A percentile compares a stretch with the other conserved stretches of the same genome.
phyloP scores from a whole-genome alignment of 2,888 invertebrate species.

The Drosophila helvetica region DNA sequence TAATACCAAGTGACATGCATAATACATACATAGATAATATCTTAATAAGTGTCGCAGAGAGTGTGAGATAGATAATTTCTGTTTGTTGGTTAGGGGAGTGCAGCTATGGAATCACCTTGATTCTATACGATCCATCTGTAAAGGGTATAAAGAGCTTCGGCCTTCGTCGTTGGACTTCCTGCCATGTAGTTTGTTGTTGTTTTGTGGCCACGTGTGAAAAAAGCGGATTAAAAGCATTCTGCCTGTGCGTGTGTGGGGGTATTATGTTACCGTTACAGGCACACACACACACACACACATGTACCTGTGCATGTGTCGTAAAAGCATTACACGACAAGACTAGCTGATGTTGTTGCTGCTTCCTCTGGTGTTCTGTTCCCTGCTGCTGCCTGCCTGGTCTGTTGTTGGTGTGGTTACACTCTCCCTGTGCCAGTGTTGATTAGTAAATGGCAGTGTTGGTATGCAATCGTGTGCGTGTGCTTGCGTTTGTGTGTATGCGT shows the following conservation, averaged over 20 bases:
- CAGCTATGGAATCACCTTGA: neutral
- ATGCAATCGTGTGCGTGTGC: conserved; percentile 25
- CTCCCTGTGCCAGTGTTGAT: conserved; percentile 66
- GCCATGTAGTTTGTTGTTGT: conserved; percentile 30
- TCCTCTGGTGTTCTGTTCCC: conserved; percentile 17
- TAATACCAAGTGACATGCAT: too few relatives aligned
- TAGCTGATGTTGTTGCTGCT: conserved; percentile 23
- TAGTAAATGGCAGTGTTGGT: conserved; percentile 63
- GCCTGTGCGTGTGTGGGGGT: conserved; percentile 38
- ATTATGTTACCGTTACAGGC: conserved; percentile 48
- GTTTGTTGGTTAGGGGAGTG: too few relatives aligned
- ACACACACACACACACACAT: conserved; percentile 16
- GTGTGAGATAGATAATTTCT: too few relatives aligned
- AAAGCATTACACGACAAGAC: conserved; percentile 66
- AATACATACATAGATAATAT: too few relatives aligned
- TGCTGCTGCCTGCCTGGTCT: conserved; percentile 23
- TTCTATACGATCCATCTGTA: neutral
- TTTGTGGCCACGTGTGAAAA: conserved; percentile 76
- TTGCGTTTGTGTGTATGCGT: conserved; percentile 29
- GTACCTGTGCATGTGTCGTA: conserved; percentile 42
- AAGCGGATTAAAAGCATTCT: conserved; percentile 77
- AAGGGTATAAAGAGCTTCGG: neutral
- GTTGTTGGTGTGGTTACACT: conserved; percentile 27
- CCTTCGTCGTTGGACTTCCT: conserved; percentile 16
- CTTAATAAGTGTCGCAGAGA: too few relatives aligned